phyloP scores from a whole-genome alignment of 2,888 invertebrate genomes.

The Electrophaes corylata region DNA sequence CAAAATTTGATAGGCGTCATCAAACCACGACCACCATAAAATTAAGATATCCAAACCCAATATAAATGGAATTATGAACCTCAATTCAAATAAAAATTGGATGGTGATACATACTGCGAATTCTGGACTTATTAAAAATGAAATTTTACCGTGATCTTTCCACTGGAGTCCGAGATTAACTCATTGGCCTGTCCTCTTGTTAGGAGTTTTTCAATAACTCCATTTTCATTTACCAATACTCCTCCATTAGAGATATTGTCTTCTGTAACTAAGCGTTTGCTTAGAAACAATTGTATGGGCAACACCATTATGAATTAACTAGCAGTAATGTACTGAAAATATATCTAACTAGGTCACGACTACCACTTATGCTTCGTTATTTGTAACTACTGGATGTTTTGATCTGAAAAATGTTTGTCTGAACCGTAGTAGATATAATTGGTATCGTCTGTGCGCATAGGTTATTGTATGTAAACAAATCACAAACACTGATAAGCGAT shows the following conservation, averaged over 20 bases:
- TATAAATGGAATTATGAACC: conserved; percentile 4
- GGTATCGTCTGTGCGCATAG: conserved; percentile 35
- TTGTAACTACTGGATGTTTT: conserved; percentile 50
- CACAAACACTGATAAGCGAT: conserved; percentile 31
- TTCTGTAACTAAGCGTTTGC: conserved; percentile 79
- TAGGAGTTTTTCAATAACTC: conserved; percentile 83
- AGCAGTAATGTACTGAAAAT: conserved; percentile 24
- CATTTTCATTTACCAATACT: conserved; percentile 84
- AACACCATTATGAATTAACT: conserved; percentile 44
- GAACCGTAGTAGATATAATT: conserved; percentile 20
- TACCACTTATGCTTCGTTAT: conserved; percentile 41
- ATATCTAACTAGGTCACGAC: conserved; percentile 39
- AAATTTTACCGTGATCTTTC: conserved; percentile 79
- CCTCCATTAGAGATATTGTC: conserved; percentile 83
- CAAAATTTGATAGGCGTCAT: conserved; percentile 11
- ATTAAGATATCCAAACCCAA: conserved; percentile 12
- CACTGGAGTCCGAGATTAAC: conserved; percentile 70
- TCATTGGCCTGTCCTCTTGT: conserved; percentile 73
- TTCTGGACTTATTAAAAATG: conserved; percentile 19
- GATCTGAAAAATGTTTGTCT: conserved; percentile 37
- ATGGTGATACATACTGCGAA: conserved; percentile 16
- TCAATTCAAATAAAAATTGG: neutral
- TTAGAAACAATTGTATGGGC: conserved; percentile 71
- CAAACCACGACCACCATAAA: conserved; percentile 18
- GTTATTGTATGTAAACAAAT: conserved; percentile 44